Evolutionary conservation across 2,797 vertebrate species (phyloP).

Genomic region (Molossus molossus): DNA sequence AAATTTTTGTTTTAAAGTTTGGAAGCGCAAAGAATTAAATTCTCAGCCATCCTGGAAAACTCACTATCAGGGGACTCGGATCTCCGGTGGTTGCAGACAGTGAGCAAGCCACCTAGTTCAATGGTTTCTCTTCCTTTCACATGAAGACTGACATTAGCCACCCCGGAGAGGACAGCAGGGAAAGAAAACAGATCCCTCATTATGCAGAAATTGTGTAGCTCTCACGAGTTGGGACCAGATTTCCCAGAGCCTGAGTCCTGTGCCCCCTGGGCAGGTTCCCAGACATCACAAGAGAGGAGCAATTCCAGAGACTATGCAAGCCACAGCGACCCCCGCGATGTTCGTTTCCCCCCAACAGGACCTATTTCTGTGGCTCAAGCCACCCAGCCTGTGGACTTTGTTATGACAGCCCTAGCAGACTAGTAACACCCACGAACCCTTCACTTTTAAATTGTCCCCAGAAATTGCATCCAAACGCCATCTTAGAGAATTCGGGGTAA

Average conservation of each 20-base stretch:
- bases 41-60: neutral
- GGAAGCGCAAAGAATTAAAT: neutral
- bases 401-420: neutral
- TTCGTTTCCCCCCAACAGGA: neutral
- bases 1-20: neutral
- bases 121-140: neutral
- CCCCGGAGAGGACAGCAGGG: neutral
- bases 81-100: neutral
- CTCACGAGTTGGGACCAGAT: neutral
- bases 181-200: neutral
- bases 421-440: no score
- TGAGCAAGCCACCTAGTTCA: neutral
- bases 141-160: neutral
- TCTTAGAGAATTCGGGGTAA: neutral
- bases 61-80: neutral
- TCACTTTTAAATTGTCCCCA: neutral
- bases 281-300: neutral
- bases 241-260: neutral
- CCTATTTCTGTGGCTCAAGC: neutral
- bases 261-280: neutral
- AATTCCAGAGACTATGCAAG: accelerated
- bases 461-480: neutral
- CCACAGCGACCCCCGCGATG: neutral
- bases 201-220: neutral
- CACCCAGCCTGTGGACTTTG: neutral